Percentiles rank a stretch among this genome's conserved stretches.
These are phyloP conservation scores for Drosophila malerkotliana DNA, from an alignment of 1,140 invertebrate genomes.

Conservation along the genomic window DNA sequence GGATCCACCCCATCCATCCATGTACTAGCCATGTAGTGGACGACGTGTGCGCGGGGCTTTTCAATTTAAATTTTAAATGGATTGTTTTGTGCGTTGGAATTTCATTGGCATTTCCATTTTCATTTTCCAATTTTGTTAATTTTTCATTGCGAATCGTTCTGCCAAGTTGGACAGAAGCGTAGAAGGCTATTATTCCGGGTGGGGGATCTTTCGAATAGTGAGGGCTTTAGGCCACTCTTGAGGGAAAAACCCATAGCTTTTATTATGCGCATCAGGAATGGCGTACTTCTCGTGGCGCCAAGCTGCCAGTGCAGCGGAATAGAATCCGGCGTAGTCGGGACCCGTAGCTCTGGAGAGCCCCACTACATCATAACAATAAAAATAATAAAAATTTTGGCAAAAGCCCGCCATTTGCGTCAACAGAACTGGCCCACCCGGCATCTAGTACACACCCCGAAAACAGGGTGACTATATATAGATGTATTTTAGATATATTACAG, in stretches of 20 bases:
- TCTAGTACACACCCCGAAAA: conserved; percentile 25
- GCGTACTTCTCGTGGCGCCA: background rate
- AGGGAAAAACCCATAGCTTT: background rate
- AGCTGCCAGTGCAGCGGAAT: background rate
- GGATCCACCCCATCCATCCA: background rate
- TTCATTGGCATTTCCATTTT: conserved; percentile 75
- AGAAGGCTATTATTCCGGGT: background rate
- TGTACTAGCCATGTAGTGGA: background rate
- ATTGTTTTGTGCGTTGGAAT: conserved; percentile 54
- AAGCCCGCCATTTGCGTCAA: conserved; percentile 52
- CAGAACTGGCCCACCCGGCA: conserved; percentile 32
- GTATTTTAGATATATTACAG: no score
- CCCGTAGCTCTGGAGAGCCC: conserved; percentile 14
- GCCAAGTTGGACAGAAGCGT: background rate
- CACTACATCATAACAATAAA: conserved; percentile 53
- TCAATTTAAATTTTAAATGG: conserved; percentile 3
- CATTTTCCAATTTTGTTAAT: conserved; percentile 52
- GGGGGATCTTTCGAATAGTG: background rate
- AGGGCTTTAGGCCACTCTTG: no score
- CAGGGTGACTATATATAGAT: background rate
- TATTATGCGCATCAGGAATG: background rate
- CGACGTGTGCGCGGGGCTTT: background rate
- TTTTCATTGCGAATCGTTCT: conserved; percentile 30
- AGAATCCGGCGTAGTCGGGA: background rate
- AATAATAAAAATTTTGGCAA: conserved; percentile 53